phyloP scores from a whole-genome alignment of 2,797 vertebrate genomes.

The Miichthys miiuy region DNA sequence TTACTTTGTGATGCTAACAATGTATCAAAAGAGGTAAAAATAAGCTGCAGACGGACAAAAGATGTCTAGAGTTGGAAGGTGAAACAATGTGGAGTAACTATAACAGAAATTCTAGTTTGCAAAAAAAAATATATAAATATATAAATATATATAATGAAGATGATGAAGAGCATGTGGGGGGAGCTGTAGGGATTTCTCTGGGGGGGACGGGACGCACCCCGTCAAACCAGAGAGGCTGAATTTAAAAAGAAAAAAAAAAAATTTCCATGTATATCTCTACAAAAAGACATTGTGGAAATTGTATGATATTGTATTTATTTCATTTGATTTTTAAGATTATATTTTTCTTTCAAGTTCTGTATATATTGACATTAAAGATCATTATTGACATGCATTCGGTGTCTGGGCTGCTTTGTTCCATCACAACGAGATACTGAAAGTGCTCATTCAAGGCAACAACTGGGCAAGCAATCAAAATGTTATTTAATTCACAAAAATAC shows the following conservation, averaged over 20 bases:
- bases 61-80: slow-evolving; percentile 51
- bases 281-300: slow-evolving; percentile 93
- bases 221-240: slow-evolving; percentile 79
- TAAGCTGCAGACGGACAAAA: slow-evolving; percentile 67
- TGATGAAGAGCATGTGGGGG: slow-evolving; percentile 78
- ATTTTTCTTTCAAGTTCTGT: slow-evolving; percentile 95
- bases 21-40: slow-evolving; percentile 67
- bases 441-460: too few species aligned
- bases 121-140: slow-evolving; percentile 50
- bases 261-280: slow-evolving; percentile 86
- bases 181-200: slow-evolving; percentile 76
- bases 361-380: slow-evolving; percentile 97
- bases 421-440: too few species aligned
- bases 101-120: slow-evolving; percentile 61
- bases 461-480: neutral
- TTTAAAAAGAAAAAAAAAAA: slow-evolving; percentile 49
- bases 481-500: neutral
- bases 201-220: slow-evolving; percentile 71
- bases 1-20: slow-evolving; percentile 70
- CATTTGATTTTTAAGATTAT: slow-evolving; percentile 94
- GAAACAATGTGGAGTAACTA: slow-evolving; percentile 50
- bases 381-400: slow-evolving; percentile 85
- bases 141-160: slow-evolving; percentile 49
- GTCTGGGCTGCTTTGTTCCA: slow-evolving; percentile 16
- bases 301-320: slow-evolving; percentile 99